Base-by-base conservation (phyloP, 2,888 invertebrate species). In the Tortrix viridana region DNA sequence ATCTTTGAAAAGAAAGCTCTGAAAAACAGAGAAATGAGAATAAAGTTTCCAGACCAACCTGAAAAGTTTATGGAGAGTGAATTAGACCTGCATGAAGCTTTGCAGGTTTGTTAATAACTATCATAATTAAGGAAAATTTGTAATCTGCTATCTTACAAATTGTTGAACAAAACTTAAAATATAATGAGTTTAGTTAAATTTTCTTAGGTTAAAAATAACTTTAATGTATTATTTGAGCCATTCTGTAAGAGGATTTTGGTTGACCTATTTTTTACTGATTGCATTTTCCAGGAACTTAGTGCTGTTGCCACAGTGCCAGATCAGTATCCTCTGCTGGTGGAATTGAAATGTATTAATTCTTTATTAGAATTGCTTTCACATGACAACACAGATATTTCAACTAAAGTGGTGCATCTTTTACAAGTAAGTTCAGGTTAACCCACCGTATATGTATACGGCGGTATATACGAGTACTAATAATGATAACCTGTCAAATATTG, bases 11-110 rank as follows among this genome's bases (percentile, higher is more conserved):
- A 99, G 83, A 95, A 97, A 78, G 96, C 97, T 53, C 92, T 98
- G 7, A 97, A 95, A 79, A 99, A 99, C 84, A 96, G 99, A 82
- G 99, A 99, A 89, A 97, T 99, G 96, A 94, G 99, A 69, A 99
- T 99, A 14, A 99, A 99, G 87, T 99, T 98, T 86, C 97, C 98
- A 0, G 99, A 99, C 81, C 95, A 96, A 76, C 98, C 99, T 6
- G 98, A 98, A 82, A 99, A 98, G 93, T 99, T 99, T 84, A 98
- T 99, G 96, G 96, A 99, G 74, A 98, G 99, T 65, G 99, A 99
- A 91, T 93, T 99, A 43, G 98, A 98, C 83, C 88, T 98, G 65
- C 97, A 98, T 86, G 96, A 97, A 75, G 95, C 96, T 5, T 93
- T 98, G 69, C 97, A 98, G 89, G 97, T 94, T 70, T 50, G 2